Conservation (phyloP, 1,140 invertebrate species). For the Druon quercuslanigerum region DNA sequence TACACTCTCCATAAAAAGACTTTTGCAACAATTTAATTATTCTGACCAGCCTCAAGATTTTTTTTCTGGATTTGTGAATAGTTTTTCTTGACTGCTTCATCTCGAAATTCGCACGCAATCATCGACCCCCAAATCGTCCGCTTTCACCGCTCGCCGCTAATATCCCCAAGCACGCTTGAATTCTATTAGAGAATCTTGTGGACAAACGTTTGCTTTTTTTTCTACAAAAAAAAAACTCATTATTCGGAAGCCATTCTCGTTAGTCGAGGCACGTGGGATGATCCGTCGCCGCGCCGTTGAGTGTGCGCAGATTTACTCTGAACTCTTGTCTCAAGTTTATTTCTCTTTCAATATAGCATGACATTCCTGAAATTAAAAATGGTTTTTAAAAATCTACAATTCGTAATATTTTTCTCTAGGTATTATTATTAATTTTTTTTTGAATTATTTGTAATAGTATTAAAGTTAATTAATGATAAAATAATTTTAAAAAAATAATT, state of each 20-base stretch:
- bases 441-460: too few relatives aligned
- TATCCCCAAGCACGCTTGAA: neutral
- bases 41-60: too few relatives aligned
- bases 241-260: constrained; percentile 15
- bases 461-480: too few relatives aligned
- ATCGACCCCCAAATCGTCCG: constrained; percentile 13
- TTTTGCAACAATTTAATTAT: too few relatives aligned
- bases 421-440: too few relatives aligned
- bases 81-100: constrained; percentile 6
- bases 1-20: too few relatives aligned
- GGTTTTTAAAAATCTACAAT: too few relatives aligned
- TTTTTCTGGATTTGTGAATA: neutral
- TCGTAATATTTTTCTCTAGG: too few relatives aligned
- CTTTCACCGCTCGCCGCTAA: constrained; percentile 11
- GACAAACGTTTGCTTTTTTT: neutral
- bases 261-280: constrained; percentile 15
- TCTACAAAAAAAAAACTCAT: neutral
- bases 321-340: constrained; percentile 1
- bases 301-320: constrained; percentile 17
- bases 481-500: too few relatives aligned
- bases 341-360: neutral
- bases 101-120: constrained; percentile 27
- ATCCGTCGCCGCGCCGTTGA: neutral
- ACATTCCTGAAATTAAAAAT: too few relatives aligned
- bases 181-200: constrained; percentile 3